Base-by-base conservation (phyloP, 2,113 vertebrate species). In the Lagopus muta region DNA sequence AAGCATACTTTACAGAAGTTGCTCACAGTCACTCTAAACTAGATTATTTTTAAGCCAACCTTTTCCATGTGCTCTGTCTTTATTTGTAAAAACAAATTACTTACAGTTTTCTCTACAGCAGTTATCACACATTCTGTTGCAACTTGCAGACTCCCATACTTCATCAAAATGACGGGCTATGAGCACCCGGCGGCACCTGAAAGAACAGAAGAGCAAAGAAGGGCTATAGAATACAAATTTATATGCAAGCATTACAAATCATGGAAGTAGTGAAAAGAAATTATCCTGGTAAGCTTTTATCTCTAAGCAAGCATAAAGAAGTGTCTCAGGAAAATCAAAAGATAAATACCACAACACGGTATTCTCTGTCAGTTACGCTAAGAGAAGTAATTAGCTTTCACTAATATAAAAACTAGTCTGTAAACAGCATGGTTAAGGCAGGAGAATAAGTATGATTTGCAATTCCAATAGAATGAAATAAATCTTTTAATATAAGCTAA, bases 91-190 rank as follows among this genome's bases (percentile, higher is more conserved):
- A 67, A 21, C 52, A 40, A 18, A 11, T 62, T 45, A 97, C 98
- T 97, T 82, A 99, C 99, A 93, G 62, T 92, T 94, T 27, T 97
- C 97, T 77, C 97, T 97, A 17, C 97, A 96, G 96, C 99, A 99
- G 66, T 98, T 98, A 45, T 99, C 99, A 93, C 99, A 99, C 99
- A 99, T 99, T 94, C 97, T 95, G 95, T 98, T 98, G 90, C 99
- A 99, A 34, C 97, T 98, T 32, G 98, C 96, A 45, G 99, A 97
- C 30, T 99, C 98, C 99, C 99, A 99, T 6, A 99, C 98, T 96
- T 99, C 99, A 79, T 99, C 99, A 82, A 99, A 99, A 93, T 99
- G 99, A 55, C 97, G 97, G 4, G 99, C 99, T 96, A 99, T 99
- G 70, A 99, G 95, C 19, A 98, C 98, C 10, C 99, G 98, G 19